Percentiles rank a stretch among this genome's conserved stretches.
Conservation (phyloP, 2,888 invertebrate species). For the Agrotis puta region DNA sequence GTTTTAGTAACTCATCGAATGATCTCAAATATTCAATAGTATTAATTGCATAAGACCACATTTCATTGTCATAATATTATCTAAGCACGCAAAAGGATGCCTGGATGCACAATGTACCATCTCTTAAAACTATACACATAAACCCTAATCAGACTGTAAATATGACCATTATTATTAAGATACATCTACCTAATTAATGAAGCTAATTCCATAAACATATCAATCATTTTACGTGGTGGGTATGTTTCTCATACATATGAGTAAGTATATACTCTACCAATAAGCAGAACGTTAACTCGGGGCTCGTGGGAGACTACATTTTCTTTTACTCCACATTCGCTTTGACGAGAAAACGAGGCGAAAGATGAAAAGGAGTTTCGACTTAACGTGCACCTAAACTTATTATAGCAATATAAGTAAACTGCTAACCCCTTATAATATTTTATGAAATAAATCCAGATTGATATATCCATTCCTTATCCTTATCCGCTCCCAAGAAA, state of each 20-base stretch:
- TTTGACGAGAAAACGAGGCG: not conserved
- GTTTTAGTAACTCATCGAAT: constrained; percentile 37
- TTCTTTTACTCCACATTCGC: not conserved
- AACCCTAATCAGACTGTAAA: constrained; percentile 51
- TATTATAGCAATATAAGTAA: not conserved
- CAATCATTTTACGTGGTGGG: not conserved
- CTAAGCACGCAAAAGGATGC: constrained; percentile 41
- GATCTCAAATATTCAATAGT: constrained; percentile 30
- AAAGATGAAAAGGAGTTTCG: constrained; percentile 8
- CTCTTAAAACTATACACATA: constrained; percentile 53
- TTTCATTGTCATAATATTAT: constrained; percentile 38
- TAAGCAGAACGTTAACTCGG: constrained; percentile 11
- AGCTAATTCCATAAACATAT: constrained; percentile 3
- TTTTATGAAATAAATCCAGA: not conserved
- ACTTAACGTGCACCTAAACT: not conserved
- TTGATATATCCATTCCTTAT: not conserved
- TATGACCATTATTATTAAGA: constrained; percentile 49
- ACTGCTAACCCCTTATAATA: not conserved
- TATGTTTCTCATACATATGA: not conserved
- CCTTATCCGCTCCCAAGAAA: not conserved
- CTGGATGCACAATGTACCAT: constrained; percentile 52
- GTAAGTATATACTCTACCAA: not conserved
- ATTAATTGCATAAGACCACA: constrained; percentile 32
- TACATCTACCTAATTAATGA: constrained; percentile 15
- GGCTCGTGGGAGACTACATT: not conserved